Evolutionary conservation across 1,140 invertebrate species (phyloP).

Genomic region (Sycophila sp.): DNA sequence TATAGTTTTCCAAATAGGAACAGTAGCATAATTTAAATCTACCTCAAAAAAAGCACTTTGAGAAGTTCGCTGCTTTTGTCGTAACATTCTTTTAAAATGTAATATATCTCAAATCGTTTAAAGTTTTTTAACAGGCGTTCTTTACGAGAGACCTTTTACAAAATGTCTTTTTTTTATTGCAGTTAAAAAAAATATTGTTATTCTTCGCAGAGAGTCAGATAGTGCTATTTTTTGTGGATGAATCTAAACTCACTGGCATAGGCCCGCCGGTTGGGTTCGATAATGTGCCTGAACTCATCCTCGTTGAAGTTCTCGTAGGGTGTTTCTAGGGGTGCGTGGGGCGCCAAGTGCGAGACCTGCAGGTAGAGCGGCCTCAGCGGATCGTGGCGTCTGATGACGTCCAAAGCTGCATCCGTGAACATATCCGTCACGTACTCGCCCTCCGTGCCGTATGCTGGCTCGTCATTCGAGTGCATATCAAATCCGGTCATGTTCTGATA

Average conservation of each 20-base stretch:
- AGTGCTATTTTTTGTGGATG: too few relatives aligned
- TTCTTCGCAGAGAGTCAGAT: too few relatives aligned
- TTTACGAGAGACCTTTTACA: too few relatives aligned
- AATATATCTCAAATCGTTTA: too few relatives aligned
- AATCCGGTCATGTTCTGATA: slow-evolving; percentile 64
- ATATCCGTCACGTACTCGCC: slow-evolving; percentile 77
- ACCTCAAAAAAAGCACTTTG: too few relatives aligned
- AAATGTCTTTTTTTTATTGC: too few relatives aligned
- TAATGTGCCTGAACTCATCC: slow-evolving; percentile 73
- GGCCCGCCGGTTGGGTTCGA: slow-evolving; percentile 71
- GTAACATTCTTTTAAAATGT: too few relatives aligned
- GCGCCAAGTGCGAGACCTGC: slow-evolving; percentile 75
- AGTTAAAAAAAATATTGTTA: too few relatives aligned
- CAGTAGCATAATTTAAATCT: too few relatives aligned
- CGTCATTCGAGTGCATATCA: slow-evolving; percentile 68
- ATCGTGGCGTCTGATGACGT: slow-evolving; percentile 71
- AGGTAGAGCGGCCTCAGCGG: slow-evolving; percentile 73
- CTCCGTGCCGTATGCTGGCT: slow-evolving; percentile 70
- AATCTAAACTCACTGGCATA: slow-evolving; percentile 71
- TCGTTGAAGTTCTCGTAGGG: slow-evolving; percentile 72
- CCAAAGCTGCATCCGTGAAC: slow-evolving; percentile 73
- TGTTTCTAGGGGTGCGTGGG: slow-evolving; percentile 72
- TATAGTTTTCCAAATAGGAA: too few relatives aligned
- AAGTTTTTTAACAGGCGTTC: too few relatives aligned
- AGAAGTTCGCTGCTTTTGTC: too few relatives aligned